Base-by-base conservation (phyloP, 1,140 invertebrate genomes). In the Planococcus citri region DNA sequence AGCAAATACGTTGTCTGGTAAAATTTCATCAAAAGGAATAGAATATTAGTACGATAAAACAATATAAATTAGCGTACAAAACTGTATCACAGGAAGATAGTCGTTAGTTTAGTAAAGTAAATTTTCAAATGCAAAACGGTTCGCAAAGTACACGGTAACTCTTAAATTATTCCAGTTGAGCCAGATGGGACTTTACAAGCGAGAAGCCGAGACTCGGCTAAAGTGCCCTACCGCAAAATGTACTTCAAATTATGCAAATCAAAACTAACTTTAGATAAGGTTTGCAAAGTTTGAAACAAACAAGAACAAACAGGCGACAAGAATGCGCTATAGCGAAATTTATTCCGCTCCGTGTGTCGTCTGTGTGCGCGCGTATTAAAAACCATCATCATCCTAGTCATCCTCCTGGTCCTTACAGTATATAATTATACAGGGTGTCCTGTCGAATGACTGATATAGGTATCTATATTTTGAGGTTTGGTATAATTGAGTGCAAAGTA, bases 161-260 rank as follows among this genome's bases (percentile, higher is more conserved):
- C 60, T 64, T 64, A 64, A 64, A 64, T 64, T 64, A 64, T 64
- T 64, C 60, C 60, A 64, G 25, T 64, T 64, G 60, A 64, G 60
- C 60, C 60, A 64, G 60, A 64, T 64, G 60, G 60, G 60, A 64
- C 60, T 64, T 64, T 20, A 58, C 17, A 58, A 58, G 21, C 60
- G 60, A 4, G 22, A 64, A 22, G 60, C 60, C 60, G 60, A 25
- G 51, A n/a, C 12, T 20, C 41, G 20, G 60, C 25, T 64, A 64
- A 64, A 64, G 60, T 64, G 25, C 60, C 60, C 60, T 64, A 64
- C 60, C 60, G 60, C 60, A 64, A 27, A 64, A 64, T 64, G 22
- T 64, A 64, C 60, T 64, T 64, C 60, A 64, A 64, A 64, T 64
- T 64, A 64, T 64, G 60, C 60, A 64, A 64, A 64, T 64, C 60